Evolutionary conservation across 2,888 invertebrate species (phyloP).

Genomic region (Cryptosula pallasiana): DNA sequence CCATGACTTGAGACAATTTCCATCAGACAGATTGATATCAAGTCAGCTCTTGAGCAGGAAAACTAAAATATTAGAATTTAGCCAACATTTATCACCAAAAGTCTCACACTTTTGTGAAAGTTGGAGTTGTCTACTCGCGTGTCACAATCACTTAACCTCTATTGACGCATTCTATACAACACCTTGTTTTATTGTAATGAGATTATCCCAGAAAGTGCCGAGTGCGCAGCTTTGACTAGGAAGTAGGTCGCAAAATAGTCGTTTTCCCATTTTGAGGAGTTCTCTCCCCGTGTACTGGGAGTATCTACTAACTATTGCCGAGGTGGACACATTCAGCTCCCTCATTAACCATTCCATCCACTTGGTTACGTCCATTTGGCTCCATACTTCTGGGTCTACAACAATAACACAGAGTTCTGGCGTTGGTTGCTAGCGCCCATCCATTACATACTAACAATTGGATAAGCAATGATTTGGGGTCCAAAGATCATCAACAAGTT

Average conservation of each 20-base stretch:
- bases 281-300: constrained; percentile 9
- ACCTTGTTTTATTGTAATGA: constrained; percentile 4
- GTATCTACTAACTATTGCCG: constrained; percentile 34
- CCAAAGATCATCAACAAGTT: too few species aligned
- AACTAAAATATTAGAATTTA: too few species aligned
- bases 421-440: too few species aligned
- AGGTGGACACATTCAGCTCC: constrained; percentile 40
- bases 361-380: constrained; percentile 25
- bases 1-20: too few species aligned
- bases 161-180: too few species aligned
- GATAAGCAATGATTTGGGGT: too few species aligned
- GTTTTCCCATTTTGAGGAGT: constrained; percentile 7
- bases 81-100: too few species aligned
- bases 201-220: constrained; percentile 1
- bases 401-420: neutral
- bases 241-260: constrained; percentile 3
- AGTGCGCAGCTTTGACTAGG: neutral
- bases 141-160: too few species aligned
- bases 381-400: neutral
- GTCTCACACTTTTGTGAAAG: neutral
- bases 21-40: too few species aligned
- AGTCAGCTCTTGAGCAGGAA: too few species aligned
- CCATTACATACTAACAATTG: too few species aligned
- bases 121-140: too few species aligned
- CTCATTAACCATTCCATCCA: constrained; percentile 46